Percentiles rank a stretch among this genome's conserved stretches.
These are phyloP conservation scores for Onthophagus sagittarius DNA, from an alignment of 2,888 invertebrate species.

Conservation along the genomic window DNA sequence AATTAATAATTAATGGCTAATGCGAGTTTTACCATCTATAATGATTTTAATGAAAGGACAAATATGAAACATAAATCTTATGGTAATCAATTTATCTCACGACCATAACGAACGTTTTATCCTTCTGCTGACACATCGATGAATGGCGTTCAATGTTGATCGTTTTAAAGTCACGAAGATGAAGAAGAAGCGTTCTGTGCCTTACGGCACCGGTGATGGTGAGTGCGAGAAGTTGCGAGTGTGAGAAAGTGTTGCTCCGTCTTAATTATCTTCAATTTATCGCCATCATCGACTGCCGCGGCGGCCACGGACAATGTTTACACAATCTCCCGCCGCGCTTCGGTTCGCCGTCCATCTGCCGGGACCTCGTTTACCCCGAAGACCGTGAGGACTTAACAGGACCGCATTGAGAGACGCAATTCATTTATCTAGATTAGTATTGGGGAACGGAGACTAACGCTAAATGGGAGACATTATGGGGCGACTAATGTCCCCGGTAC, in stretches of 20 bases:
- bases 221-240: background rate
- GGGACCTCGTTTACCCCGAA: background rate
- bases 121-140: constrained; percentile 6
- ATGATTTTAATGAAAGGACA: constrained; percentile 4
- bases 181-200: background rate
- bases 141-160: constrained; percentile 7
- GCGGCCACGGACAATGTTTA: constrained; percentile 5
- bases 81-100: constrained; percentile 5
- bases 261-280: constrained; percentile 12
- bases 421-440: constrained; percentile 11
- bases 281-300: constrained; percentile 4
- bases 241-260: constrained; percentile 9
- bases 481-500: constrained; percentile 6
- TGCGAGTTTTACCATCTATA: background rate
- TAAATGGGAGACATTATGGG: constrained; percentile 7
- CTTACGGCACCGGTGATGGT: background rate
- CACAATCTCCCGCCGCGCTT: constrained; percentile 1
- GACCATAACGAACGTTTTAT: background rate
- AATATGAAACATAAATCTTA: constrained; percentile 9
- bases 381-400: constrained; percentile 8
- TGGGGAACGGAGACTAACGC: background rate
- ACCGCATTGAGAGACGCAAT: constrained; percentile 9
- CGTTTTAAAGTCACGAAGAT: constrained; percentile 7
- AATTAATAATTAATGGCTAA: background rate
- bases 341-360: background rate